A percentile compares a stretch with the other conserved stretches of the same genome.
phyloP scores from a whole-genome alignment of 2,888 invertebrate genomes.

The Ceriagrion tenellum region DNA sequence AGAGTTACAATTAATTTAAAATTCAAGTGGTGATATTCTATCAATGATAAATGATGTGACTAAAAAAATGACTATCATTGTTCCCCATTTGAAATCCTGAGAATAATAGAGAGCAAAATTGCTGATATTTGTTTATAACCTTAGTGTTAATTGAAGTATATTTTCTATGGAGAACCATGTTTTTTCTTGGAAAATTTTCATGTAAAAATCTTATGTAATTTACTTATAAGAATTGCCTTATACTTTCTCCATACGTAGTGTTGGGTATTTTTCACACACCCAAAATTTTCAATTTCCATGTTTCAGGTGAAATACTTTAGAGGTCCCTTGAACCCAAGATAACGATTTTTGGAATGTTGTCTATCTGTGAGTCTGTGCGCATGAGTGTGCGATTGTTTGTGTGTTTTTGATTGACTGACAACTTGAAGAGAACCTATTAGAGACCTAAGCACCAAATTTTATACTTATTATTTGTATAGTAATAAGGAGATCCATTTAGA shows the following conservation, averaged over 20 bases:
- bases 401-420: too few species aligned
- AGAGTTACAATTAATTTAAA: background rate
- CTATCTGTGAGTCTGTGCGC: background rate
- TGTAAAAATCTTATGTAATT: conserved; percentile 50
- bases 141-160: conserved; percentile 35
- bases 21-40: background rate
- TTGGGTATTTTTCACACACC: background rate
- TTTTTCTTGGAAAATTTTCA: conserved; percentile 40
- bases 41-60: background rate
- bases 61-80: background rate
- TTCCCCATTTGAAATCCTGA: too few species aligned
- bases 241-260: conserved; percentile 15
- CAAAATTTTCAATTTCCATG: background rate
- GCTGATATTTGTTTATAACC: conserved; percentile 39
- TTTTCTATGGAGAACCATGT: conserved; percentile 1
- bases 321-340: background rate
- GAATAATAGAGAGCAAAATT: background rate
- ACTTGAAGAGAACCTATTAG: too few species aligned
- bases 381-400: background rate
- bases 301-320: background rate
- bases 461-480: too few species aligned
- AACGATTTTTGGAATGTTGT: background rate
- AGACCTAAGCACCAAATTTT: too few species aligned
- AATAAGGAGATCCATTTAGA: too few species aligned
- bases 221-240: conserved; percentile 35